Evolutionary conservation across 1,140 invertebrate species (phyloP), one percentile per base, ranked within the genome.

Genomic region (Papilio helenus): DNA sequence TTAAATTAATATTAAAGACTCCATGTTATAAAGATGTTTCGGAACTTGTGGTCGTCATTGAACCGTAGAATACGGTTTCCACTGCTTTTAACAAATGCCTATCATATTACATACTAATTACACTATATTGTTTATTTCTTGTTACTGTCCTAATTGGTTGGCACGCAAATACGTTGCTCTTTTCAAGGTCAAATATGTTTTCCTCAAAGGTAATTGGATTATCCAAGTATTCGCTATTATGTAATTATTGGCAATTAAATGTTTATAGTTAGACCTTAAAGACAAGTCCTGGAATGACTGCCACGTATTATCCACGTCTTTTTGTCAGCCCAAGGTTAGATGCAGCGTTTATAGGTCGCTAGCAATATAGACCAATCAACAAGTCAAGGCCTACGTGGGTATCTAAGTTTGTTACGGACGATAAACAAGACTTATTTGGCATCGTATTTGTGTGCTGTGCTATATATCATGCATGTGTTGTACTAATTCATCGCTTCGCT

Each of bases 401-500:
- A 9, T 5, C 23, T 65, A 65, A 10, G 10, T 65, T 26, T n/a
- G 0, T 55, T 2, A 14, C 12, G 58, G 10, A 26, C 7, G 2
- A 58, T n/a, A 1, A 20, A 58, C 12, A 65, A 26, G 10, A 29
- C 26, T 68, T 68, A 12, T 5, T 34, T 12, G 3, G 14, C 16
- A 14, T n/a, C 58, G 58, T 68, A 29, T 16, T 68, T 68, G 61
- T 68, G 61, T 68, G 61, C 26, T 68, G 61, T 34, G 29, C 58
- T 20, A 26, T 68, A 4, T 68, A 68, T 68, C 61, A 68, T 68
- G 61, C 61, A 73, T 73, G 39, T 72, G 49, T 44, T 73, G 42
- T 72, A 73, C 58, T 79, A 55, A 73, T 58, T 78, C 51, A 65
- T 73, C 79, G 78, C 83, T 88, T 89, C 83, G 81, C 82, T 83